phyloP scores from a whole-genome alignment of 2,888 invertebrate species.

The Drosophila mercatorum region DNA sequence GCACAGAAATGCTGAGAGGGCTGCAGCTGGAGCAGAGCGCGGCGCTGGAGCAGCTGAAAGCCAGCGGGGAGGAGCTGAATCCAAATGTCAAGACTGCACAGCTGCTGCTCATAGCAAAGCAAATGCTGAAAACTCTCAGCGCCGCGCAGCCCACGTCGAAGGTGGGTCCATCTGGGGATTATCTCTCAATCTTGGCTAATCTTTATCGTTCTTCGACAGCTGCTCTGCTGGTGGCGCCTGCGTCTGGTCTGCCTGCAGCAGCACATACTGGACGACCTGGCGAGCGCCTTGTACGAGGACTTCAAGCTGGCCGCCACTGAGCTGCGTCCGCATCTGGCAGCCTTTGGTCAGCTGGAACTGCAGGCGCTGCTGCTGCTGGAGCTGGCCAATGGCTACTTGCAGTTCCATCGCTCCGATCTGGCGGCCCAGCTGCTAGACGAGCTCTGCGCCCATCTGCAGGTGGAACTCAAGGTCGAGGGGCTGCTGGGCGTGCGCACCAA shows the following conservation, averaged over 20 bases:
- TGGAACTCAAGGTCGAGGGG: slow-evolving; percentile 90
- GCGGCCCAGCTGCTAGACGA: slow-evolving; percentile 88
- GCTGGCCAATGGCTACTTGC: slow-evolving; percentile 88
- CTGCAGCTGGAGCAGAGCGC: slow-evolving; percentile 38
- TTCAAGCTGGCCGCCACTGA: slow-evolving; percentile 63
- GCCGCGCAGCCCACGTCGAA: slow-evolving; percentile 74
- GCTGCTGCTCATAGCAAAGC: slow-evolving; percentile 82
- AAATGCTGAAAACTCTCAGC: slow-evolving; percentile 83
- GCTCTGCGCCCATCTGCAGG: slow-evolving; percentile 87
- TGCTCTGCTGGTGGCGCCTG: slow-evolving; percentile 88
- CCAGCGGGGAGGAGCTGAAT: slow-evolving; percentile 88
- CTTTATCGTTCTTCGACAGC: slow-evolving; percentile 31
- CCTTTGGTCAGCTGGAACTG: slow-evolving; percentile 79
- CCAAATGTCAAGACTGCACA: slow-evolving; percentile 87
- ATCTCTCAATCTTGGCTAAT: background rate
- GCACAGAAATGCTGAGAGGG: slow-evolving; percentile 45
- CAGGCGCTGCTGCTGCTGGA: slow-evolving; percentile 86
- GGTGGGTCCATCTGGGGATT: slow-evolving; percentile 36
- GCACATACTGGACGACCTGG: slow-evolving; percentile 90
- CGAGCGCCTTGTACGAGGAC: slow-evolving; percentile 87
- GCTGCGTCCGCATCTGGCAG: slow-evolving; percentile 72
- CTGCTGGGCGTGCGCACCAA: slow-evolving; percentile 95
- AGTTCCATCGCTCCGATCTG: slow-evolving; percentile 90
- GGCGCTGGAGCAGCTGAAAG: slow-evolving; percentile 67
- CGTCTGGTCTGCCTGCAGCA: slow-evolving; percentile 91